Percentiles rank a stretch among this genome's conserved stretches.
Evolutionary conservation across 2,888 invertebrate species (phyloP).

Genomic region (Argyra leucocephala): DNA sequence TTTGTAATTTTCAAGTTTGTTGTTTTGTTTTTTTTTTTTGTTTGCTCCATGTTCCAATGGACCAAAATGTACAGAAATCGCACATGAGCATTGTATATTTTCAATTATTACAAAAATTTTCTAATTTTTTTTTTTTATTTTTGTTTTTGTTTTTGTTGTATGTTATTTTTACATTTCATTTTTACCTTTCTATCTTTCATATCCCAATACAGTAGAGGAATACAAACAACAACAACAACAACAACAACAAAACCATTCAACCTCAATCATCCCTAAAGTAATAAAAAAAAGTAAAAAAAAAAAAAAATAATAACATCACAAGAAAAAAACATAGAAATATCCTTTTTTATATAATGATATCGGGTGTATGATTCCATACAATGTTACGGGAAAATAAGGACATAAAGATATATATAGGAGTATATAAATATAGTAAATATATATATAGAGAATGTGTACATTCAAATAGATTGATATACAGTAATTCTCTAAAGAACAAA

Average conservation of each 20-base stretch:
- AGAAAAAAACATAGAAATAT: neutral
- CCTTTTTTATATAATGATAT: neutral
- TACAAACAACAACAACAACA: no score
- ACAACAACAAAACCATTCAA: neutral
- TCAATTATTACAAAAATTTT: constrained; percentile 2
- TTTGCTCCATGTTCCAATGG: neutral
- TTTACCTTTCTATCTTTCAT: neutral
- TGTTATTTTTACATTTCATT: neutral
- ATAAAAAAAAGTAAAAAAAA: neutral
- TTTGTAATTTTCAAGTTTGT: neutral
- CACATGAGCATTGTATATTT: constrained; percentile 10
- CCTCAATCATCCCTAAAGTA: constrained; percentile 6
- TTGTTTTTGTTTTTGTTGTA: neutral
- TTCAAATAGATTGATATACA: no score
- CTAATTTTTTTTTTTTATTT: neutral
- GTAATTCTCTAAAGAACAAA: neutral
- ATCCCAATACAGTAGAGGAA: neutral
- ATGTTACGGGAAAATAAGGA: neutral
- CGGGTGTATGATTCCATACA: neutral
- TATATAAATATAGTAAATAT: neutral
- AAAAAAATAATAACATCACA: neutral
- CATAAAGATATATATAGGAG: neutral
- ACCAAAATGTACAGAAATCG: constrained; percentile 5
- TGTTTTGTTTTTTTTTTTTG: neutral
- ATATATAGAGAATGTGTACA: no score